Conservation (phyloP, 2,797 vertebrate genomes). For the Pangasius krempfi region DNA sequence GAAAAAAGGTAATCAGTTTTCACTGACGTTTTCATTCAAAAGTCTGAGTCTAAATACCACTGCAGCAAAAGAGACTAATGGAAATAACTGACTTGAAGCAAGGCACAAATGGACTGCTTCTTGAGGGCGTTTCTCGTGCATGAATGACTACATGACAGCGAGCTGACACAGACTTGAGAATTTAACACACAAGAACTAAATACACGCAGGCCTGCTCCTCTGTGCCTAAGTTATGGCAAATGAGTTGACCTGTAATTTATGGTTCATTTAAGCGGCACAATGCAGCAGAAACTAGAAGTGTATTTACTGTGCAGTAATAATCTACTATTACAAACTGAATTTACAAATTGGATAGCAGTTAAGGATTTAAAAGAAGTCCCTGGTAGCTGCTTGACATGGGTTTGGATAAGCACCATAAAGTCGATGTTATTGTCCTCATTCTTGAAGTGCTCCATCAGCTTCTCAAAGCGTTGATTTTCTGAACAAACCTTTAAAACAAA, state of each 20-base stretch:
- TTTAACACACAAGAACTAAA: slow-evolving; percentile 34
- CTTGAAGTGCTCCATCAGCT: slow-evolving; percentile 96
- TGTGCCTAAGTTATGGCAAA: not conserved
- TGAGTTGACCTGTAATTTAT: not conserved
- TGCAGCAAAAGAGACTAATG: not conserved
- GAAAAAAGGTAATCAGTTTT: not conserved
- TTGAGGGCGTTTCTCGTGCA: not conserved
- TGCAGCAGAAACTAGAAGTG: not conserved
- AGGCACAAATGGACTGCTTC: not conserved
- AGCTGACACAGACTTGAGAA: not conserved
- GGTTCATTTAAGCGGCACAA: not conserved
- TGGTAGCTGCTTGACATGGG: not conserved
- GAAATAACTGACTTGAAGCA: not conserved
- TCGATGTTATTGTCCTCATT: slow-evolving; percentile 97
- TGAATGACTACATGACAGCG: not conserved
- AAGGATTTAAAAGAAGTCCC: not conserved
- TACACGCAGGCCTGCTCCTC: not conserved
- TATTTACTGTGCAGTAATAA: not conserved
- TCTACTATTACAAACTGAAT: not conserved
- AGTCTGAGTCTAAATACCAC: not conserved
- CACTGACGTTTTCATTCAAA: not conserved
- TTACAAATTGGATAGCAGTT: not conserved
- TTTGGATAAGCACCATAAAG: slow-evolving; percentile 85
- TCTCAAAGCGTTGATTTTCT: slow-evolving; percentile 92
- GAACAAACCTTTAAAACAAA: slow-evolving; percentile 84